Conservation (phyloP, 2,888 invertebrate species). For the Listrodromus nycthemerus region DNA sequence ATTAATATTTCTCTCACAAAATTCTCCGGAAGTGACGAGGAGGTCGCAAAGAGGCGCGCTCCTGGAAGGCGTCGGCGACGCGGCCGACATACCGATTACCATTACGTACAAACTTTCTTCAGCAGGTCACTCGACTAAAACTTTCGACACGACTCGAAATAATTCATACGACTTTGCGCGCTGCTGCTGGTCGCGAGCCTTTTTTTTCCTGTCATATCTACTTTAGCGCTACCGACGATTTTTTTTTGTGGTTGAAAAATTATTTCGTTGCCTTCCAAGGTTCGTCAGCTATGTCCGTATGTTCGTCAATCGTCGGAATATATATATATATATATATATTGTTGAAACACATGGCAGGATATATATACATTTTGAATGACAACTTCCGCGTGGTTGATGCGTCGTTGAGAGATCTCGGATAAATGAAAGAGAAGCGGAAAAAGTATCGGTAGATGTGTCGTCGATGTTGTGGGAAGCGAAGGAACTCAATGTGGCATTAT, state of each 20-base stretch:
- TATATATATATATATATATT: no score
- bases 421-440: background rate
- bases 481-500: background rate
- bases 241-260: conserved; percentile 3
- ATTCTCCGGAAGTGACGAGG: conserved; percentile 64
- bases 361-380: background rate
- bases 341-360: no score
- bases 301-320: no score
- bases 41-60: conserved; percentile 46
- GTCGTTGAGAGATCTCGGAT: background rate
- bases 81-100: conserved; percentile 64
- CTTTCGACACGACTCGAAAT: conserved; percentile 59
- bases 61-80: conserved; percentile 56
- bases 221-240: background rate
- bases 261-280: background rate
- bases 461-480: background rate
- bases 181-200: background rate
- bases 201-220: background rate
- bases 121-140: conserved; percentile 66
- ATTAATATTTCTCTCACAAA: conserved; percentile 67
- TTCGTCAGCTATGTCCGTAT: background rate
- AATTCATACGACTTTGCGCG: conserved; percentile 51
- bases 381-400: background rate
- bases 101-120: conserved; percentile 64
- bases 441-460: background rate